Evolutionary conservation across 1,140 invertebrate genomes (phyloP), one percentile per base, ranked within the genome.

Genomic region (Papilio dardanus): DNA sequence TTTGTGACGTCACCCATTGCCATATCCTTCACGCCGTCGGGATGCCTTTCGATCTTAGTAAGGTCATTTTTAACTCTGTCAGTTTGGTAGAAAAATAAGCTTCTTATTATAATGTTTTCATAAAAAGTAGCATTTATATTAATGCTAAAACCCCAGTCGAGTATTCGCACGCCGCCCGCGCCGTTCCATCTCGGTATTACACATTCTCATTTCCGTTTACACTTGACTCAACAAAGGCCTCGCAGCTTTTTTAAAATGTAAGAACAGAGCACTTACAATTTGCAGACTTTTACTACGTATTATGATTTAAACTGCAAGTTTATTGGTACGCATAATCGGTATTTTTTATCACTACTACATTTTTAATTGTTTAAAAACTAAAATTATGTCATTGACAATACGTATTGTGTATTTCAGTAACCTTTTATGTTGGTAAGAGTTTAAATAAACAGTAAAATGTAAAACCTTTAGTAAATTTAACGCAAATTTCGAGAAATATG

Each of bases 201-300:
- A 62, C 54, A 62, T 62, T 62, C 54, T 62, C 54, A 62, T 62
- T 62, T 62, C 54, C 54, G 54, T 62, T 62, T 62, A 62, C 54
- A 62, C 54, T 62, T 62, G 54, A 62, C 54, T 62, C 54, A 28
- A 62, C 54, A 62, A 62, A 62, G 54, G 54, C 54, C 54, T 62
- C 28, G 54, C 54, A 28, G 54, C 24, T 62, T 62, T 62, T 58
- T 62, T 62, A 28, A 62, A 62, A n/a, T 62, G 54, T 62, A 62
- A 62, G 54, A 62, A 62, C 54, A 62, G 54, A 62, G 54, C 54
- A 62, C 54, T 62, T 62, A 28, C 54, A 62, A 62, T 62, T 30
- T 28, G 24, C 54, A 28, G 12, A 62, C 54, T 30, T 62, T 62
- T 62, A 28, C 54, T 30, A 2, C 3, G 21, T 30, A 21, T 54